A percentile compares a stretch with the other conserved stretches of the same genome.
Evolutionary conservation across 2,888 invertebrate species (phyloP).

Genomic region (Ectemnius lituratus): DNA sequence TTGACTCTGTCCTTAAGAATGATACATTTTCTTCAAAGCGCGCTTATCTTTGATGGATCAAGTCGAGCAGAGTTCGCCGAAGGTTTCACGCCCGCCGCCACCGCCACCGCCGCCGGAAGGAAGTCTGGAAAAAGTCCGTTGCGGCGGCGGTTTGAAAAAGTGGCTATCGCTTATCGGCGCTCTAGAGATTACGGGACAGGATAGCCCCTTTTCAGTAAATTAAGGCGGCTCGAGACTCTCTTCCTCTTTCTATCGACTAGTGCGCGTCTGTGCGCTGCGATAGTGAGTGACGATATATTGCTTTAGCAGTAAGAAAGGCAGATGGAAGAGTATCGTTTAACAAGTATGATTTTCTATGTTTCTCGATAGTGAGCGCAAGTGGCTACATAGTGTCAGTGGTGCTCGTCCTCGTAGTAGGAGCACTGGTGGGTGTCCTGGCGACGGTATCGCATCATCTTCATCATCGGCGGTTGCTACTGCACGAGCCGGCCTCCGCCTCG

Average conservation of each 20-base stretch:
- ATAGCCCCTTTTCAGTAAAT: slow-evolving; percentile 15
- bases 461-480: slow-evolving; percentile 80
- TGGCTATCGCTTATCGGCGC: slow-evolving; percentile 40
- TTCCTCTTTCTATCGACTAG: no score
- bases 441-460: slow-evolving; percentile 75
- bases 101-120: slow-evolving; percentile 20
- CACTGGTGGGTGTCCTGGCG: slow-evolving; percentile 78
- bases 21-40: slow-evolving; percentile 4
- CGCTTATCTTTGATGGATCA: slow-evolving; percentile 23
- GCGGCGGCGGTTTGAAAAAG: slow-evolving; percentile 2
- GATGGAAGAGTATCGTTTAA: background rate
- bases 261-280: no score
- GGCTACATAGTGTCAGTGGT: slow-evolving; percentile 74
- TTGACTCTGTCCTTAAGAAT: background rate
- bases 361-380: slow-evolving; percentile 69
- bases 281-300: no score
- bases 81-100: slow-evolving; percentile 27
- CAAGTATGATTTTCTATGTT: slow-evolving; percentile 8
- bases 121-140: slow-evolving; percentile 24
- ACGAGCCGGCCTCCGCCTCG: slow-evolving; percentile 79
- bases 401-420: slow-evolving; percentile 72
- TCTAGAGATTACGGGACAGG: slow-evolving; percentile 30
- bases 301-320: no score
- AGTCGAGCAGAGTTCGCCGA: slow-evolving; percentile 12
- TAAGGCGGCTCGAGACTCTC: background rate